These are phyloP conservation scores for Pyrocephalus nanus DNA, from an alignment of 2,797 vertebrate genomes.

Conservation along the genomic window DNA sequence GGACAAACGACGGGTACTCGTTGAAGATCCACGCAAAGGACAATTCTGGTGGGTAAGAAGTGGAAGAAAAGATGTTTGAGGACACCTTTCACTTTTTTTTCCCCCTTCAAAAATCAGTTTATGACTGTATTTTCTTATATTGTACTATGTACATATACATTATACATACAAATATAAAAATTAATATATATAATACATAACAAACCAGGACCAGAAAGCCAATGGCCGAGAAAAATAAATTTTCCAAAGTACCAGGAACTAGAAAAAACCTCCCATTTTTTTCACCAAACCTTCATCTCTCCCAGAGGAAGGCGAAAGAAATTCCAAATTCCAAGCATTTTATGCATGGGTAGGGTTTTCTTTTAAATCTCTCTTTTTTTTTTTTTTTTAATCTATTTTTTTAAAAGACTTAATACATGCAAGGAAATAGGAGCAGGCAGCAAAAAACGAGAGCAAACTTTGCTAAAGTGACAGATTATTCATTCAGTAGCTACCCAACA, in stretches of 20 bases:
- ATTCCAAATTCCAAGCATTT: not conserved
- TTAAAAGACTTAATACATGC: not conserved
- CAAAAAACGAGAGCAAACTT: not conserved
- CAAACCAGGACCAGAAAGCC: not conserved
- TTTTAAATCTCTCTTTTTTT: not conserved
- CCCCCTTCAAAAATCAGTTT: not conserved
- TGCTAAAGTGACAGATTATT: not conserved
- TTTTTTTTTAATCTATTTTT: not conserved
- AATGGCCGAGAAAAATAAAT: not conserved
- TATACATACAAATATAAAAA: too few relatives aligned
- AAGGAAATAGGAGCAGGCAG: not conserved
- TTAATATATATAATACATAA: not conserved
- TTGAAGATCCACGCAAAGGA: slow-evolving; percentile 96
- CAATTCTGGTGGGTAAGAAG: slow-evolving; percentile 73
- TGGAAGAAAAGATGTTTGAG: not conserved
- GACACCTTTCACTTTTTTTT: not conserved
- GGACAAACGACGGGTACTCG: slow-evolving; percentile 88
- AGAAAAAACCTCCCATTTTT: rapidly evolving
- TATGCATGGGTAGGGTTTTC: not conserved
- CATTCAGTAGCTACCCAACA: not conserved
- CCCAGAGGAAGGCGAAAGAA: not conserved
- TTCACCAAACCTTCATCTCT: not conserved
- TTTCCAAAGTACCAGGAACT: not conserved
- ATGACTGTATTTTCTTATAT: not conserved
- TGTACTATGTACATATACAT: too few relatives aligned